Evolutionary conservation across 1,140 invertebrate species (phyloP).

Genomic region (Oncopodura yosiiana): DNA sequence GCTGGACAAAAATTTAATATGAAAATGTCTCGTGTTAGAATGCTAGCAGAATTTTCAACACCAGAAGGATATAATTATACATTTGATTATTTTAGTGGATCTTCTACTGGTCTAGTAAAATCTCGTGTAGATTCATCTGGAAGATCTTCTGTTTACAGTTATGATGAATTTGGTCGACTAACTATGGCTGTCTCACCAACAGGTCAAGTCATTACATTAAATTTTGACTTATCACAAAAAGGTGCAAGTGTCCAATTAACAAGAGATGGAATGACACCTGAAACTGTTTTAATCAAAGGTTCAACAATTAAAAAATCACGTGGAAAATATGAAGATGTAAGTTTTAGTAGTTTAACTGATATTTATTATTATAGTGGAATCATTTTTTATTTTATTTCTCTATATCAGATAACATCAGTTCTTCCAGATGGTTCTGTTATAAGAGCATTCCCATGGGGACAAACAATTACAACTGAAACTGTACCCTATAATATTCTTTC

Average conservation of each 20-base stretch:
- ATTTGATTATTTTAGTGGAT: constrained; percentile 76
- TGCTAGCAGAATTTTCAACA: constrained; percentile 76
- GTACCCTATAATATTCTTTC: constrained; percentile 71
- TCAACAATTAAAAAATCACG: constrained; percentile 68
- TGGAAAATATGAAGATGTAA: constrained; percentile 38
- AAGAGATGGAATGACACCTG: constrained; percentile 67
- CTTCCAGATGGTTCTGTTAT: constrained; percentile 71
- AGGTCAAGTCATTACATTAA: constrained; percentile 71
- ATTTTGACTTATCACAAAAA: constrained; percentile 76
- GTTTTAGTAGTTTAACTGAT: not conserved
- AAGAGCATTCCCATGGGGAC: constrained; percentile 67
- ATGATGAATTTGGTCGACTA: constrained; percentile 86
- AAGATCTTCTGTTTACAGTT: constrained; percentile 85
- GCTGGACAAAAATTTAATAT: constrained; percentile 84
- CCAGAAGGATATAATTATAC: constrained; percentile 85
- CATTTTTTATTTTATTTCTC: not conserved
- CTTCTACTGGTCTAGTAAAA: constrained; percentile 70
- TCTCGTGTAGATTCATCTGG: constrained; percentile 82
- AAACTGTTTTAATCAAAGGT: constrained; percentile 77
- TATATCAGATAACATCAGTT: constrained; percentile 56
- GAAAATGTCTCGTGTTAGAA: constrained; percentile 75
- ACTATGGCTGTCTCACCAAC: constrained; percentile 84
- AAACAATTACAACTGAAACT: constrained; percentile 72
- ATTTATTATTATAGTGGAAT: not conserved
- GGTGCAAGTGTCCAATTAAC: constrained; percentile 75